These are phyloP conservation scores for Fistularia tabacaria DNA, from an alignment of 2,797 vertebrate species.

Conservation along the genomic window DNA sequence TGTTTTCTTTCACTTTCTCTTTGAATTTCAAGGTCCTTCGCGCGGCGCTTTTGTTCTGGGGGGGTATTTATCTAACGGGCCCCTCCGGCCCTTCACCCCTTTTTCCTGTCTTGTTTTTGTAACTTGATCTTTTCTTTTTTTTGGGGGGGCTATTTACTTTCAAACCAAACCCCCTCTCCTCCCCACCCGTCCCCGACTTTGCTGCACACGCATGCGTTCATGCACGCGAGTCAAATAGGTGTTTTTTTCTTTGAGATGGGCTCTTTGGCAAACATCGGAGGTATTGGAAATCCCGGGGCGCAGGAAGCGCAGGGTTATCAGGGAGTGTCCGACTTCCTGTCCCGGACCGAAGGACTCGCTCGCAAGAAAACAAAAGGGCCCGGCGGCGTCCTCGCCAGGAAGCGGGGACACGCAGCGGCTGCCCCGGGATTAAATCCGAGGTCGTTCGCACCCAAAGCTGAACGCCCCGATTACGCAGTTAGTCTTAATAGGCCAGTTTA, in stretches of 20 bases:
- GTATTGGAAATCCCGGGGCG: conserved; percentile 48
- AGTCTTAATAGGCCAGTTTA: too few relatives aligned
- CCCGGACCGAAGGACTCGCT: conserved; percentile 49
- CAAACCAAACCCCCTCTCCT: conserved; percentile 4
- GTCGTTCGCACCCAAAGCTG: conserved; percentile 5
- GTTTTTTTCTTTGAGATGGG: conserved; percentile 53
- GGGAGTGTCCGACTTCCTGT: conserved; percentile 65
- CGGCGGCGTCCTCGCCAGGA: conserved; percentile 51
- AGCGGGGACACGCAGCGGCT: conserved; percentile 24
- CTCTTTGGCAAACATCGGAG: conserved; percentile 41
- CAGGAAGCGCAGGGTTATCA: conserved; percentile 65
- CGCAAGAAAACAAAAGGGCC: conserved; percentile 56
- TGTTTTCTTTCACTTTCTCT: conserved; percentile 35
- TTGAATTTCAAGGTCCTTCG: conserved; percentile 13
- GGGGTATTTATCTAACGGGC: conserved; percentile 16
- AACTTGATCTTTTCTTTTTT: conserved; percentile 10
- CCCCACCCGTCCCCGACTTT: background rate
- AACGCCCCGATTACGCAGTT: too few relatives aligned
- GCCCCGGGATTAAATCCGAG: background rate
- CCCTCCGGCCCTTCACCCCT: background rate
- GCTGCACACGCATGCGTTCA: too few relatives aligned
- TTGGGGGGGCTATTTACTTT: conserved; percentile 24
- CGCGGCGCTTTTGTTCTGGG: conserved; percentile 1
- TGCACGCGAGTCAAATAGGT: conserved; percentile 10
- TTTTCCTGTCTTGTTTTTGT: conserved; percentile 33